Conservation (phyloP, 2,113 vertebrate genomes). For the Casuarius casuarius region DNA sequence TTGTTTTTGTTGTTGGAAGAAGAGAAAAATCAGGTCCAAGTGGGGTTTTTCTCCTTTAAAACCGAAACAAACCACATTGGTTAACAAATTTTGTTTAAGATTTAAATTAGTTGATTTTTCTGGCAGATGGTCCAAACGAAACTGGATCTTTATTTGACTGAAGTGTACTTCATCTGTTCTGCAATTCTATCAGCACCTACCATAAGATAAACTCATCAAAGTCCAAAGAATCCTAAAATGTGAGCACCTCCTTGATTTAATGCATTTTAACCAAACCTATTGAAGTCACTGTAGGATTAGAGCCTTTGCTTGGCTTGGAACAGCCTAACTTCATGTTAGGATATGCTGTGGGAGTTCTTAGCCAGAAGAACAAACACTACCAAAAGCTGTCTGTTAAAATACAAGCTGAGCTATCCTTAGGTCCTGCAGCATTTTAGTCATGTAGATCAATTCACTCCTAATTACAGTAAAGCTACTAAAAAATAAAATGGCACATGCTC, state of each 20-base stretch:
- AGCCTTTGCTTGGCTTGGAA: conserved; percentile 4
- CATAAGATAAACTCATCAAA: background rate
- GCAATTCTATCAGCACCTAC: accelerated
- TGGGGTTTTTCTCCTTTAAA: background rate
- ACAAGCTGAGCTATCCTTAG: background rate
- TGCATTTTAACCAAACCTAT: background rate
- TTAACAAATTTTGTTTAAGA: background rate
- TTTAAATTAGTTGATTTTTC: background rate
- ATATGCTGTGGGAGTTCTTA: background rate
- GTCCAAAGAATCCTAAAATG: background rate
- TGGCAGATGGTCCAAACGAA: background rate
- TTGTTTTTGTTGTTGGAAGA: conserved; percentile 19
- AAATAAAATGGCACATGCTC: background rate
- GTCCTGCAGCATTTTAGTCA: background rate
- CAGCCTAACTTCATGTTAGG: background rate
- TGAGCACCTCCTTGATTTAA: background rate
- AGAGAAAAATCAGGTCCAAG: background rate
- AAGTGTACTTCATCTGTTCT: background rate
- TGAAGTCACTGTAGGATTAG: background rate
- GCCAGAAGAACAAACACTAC: background rate
- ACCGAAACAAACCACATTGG: background rate
- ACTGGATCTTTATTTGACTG: background rate
- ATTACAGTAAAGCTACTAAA: background rate
- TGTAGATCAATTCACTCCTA: background rate
- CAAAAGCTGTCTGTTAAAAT: background rate